A percentile compares a stretch with the other conserved stretches of the same genome.
Evolutionary conservation across 1,140 invertebrate genomes (phyloP).

Genomic region (Phocides pigmalion): DNA sequence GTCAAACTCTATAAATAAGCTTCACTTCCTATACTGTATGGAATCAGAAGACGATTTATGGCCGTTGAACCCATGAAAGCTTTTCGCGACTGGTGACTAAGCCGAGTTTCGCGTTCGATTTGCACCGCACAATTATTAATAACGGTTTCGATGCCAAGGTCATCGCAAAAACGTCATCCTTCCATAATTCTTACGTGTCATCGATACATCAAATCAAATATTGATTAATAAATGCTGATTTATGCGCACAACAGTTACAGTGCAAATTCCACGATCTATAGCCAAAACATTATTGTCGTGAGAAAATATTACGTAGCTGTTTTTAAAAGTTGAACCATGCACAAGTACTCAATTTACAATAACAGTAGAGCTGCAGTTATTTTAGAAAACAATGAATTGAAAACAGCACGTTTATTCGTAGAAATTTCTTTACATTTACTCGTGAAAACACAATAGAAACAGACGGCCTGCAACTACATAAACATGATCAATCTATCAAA

Average conservation of each 20-base stretch:
- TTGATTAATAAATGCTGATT: conserved; percentile 4
- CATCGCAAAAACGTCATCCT: conserved; percentile 11
- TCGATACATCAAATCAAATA: not conserved
- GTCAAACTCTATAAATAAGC: conserved; percentile 74
- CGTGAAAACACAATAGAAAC: too few species aligned
- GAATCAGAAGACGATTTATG: conserved; percentile 76
- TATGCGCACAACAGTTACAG: not conserved
- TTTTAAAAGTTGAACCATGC: not conserved
- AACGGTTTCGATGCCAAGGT: conserved; percentile 49
- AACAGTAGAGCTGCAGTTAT: not conserved
- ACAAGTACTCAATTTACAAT: not conserved
- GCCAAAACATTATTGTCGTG: not conserved
- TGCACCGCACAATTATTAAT: conserved; percentile 19
- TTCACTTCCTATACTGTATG: conserved; percentile 72
- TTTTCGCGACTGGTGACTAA: conserved; percentile 61
- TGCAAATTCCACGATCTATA: not conserved
- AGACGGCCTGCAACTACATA: not conserved
- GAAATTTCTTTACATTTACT: not conserved
- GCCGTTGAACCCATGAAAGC: conserved; percentile 74
- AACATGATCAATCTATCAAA: conserved; percentile 2
- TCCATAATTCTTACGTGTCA: conserved; percentile 7
- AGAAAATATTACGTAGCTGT: not conserved
- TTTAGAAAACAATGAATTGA: not conserved
- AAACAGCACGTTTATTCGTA: not conserved
- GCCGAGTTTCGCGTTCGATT: conserved; percentile 35